Conservation (phyloP, 2,888 invertebrate genomes). For the Acrobasis suavella region DNA sequence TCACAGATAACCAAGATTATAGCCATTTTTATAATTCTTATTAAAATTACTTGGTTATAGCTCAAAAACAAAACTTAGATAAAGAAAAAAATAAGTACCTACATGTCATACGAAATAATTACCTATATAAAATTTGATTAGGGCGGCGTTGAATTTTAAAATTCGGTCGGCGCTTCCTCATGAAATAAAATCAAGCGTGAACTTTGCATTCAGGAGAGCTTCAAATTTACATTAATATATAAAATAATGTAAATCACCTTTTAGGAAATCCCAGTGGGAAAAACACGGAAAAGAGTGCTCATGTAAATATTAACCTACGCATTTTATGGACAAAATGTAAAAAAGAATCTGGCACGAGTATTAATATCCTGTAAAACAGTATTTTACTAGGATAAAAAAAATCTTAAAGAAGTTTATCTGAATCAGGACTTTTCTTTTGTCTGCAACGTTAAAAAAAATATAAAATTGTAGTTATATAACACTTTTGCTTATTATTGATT, state of each 20-base stretch:
- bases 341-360: background rate
- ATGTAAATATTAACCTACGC: background rate
- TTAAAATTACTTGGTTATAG: too few species aligned
- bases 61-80: too few species aligned
- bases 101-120: background rate
- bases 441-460: too few species aligned
- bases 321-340: background rate
- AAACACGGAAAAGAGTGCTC: conserved; percentile 1
- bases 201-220: conserved; percentile 61
- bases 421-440: too few species aligned
- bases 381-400: too few species aligned
- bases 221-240: conserved; percentile 64
- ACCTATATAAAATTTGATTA: background rate
- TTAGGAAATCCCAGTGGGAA: conserved; percentile 40
- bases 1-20: background rate
- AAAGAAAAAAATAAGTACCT: too few species aligned
- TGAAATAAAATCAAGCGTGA: conserved; percentile 71
- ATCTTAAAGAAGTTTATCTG: too few species aligned
- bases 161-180: conserved; percentile 53
- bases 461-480: too few species aligned
- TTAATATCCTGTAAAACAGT: too few species aligned
- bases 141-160: conserved; percentile 45
- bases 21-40: too few species aligned
- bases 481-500: too few species aligned
- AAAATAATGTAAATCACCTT: conserved; percentile 64